Conservation (phyloP, 2,113 vertebrate genomes). For the Cyanoderma ruficeps region DNA sequence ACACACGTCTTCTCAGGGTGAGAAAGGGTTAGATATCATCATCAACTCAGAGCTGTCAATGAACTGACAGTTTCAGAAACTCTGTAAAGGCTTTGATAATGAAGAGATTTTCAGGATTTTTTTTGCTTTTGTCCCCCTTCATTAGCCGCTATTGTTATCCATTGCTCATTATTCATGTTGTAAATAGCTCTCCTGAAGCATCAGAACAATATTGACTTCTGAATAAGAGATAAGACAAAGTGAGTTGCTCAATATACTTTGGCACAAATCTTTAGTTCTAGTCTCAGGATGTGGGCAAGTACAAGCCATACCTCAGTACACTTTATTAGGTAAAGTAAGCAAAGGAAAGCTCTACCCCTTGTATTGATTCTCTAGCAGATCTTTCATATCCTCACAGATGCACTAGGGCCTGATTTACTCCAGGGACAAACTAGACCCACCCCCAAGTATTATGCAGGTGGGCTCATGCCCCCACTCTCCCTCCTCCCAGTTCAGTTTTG, state of each 20-base stretch:
- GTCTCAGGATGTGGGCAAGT: background rate
- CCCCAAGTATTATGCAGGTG: fast-evolving
- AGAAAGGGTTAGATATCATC: background rate
- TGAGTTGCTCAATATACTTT: background rate
- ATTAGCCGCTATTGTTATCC: background rate
- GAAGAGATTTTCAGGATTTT: fast-evolving
- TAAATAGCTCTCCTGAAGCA: background rate
- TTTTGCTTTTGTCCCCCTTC: background rate
- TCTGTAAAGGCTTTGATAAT: background rate
- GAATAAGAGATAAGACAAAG: background rate
- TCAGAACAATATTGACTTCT: background rate
- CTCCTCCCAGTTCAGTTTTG: background rate
- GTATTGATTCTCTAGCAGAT: background rate
- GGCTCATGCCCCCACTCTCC: background rate
- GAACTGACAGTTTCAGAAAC: background rate
- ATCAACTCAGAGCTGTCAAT: background rate
- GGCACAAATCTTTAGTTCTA: background rate
- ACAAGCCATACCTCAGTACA: background rate
- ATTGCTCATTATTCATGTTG: background rate
- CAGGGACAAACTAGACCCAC: background rate
- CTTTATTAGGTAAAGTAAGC: background rate
- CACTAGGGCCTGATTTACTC: background rate
- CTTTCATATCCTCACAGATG: background rate
- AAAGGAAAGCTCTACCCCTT: background rate
- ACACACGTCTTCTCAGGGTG: background rate